phyloP scores from a whole-genome alignment of 2,113 vertebrate genomes.

The Epinephelus lanceolatus region DNA sequence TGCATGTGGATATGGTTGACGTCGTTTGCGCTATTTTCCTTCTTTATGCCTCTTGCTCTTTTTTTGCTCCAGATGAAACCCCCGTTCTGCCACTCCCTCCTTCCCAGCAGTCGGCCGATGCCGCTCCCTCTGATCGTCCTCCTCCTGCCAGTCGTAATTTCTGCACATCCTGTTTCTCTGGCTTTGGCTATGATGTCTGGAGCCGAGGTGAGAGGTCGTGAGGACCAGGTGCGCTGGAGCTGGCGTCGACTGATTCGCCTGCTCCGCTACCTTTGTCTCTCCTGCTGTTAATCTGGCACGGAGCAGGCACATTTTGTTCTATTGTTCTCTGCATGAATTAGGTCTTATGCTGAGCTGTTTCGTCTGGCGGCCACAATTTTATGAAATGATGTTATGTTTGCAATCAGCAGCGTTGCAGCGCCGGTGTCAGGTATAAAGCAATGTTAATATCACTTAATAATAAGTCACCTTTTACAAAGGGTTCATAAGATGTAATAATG shows the following conservation, averaged over 20 bases:
- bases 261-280: conserved; percentile 58
- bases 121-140: conserved; percentile 36
- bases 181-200: conserved; percentile 58
- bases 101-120: conserved; percentile 29
- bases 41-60: conserved; percentile 22
- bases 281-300: conserved; percentile 62
- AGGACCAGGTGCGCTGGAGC: conserved; percentile 70
- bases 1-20: conserved; percentile 16
- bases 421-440: background rate
- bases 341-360: conserved; percentile 57
- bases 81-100: conserved; percentile 16
- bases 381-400: conserved; percentile 47
- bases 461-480: background rate
- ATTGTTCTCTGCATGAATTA: conserved; percentile 63
- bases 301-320: conserved; percentile 53
- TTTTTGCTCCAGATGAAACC: conserved; percentile 28
- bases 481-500: background rate
- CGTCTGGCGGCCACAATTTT: conserved; percentile 30
- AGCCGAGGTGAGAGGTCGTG: conserved; percentile 67
- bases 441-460: background rate
- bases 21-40: conserved; percentile 27
- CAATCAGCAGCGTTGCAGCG: background rate
- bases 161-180: conserved; percentile 60
- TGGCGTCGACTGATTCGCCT: conserved; percentile 42
- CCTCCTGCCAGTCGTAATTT: conserved; percentile 59